phyloP scores from a whole-genome alignment of 2,888 invertebrate genomes.

The Taphrorychus bicolor region DNA sequence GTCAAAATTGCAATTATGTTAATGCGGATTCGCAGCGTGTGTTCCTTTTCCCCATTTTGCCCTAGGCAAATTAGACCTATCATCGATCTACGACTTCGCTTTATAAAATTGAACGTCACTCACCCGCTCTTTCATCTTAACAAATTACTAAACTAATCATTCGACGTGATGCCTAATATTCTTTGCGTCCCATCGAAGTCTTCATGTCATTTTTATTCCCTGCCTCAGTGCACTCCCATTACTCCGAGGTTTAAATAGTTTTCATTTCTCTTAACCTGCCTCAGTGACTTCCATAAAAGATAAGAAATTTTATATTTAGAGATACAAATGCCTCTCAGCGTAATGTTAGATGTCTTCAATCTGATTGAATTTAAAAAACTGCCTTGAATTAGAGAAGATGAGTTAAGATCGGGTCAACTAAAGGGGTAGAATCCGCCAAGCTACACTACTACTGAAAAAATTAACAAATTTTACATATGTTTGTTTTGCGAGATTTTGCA shows the following conservation, averaged over 20 bases:
- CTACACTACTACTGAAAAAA: too few species aligned
- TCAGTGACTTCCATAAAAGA: too few species aligned
- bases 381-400: too few species aligned
- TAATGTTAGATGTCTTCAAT: too few species aligned
- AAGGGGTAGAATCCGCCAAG: too few species aligned
- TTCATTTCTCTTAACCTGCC: background rate
- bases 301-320: too few species aligned
- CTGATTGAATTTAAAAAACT: too few species aligned
- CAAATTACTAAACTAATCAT: slow-evolving; percentile 36
- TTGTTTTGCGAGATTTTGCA: too few species aligned
- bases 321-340: too few species aligned
- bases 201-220: background rate
- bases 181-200: background rate
- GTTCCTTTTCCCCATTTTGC: slow-evolving; percentile 46
- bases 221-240: slow-evolving; percentile 1
- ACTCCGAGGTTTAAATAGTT: background rate
- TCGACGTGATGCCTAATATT: background rate
- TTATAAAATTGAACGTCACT: slow-evolving; percentile 44
- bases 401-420: too few species aligned
- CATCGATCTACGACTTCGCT: slow-evolving; percentile 39
- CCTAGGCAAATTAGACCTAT: slow-evolving; percentile 47
- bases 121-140: slow-evolving; percentile 28
- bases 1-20: slow-evolving; percentile 50
- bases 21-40: slow-evolving; percentile 50
- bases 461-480: too few species aligned